These are phyloP conservation scores for Incurvaria masculella DNA, from an alignment of 2,888 invertebrate genomes.

Conservation along the genomic window DNA sequence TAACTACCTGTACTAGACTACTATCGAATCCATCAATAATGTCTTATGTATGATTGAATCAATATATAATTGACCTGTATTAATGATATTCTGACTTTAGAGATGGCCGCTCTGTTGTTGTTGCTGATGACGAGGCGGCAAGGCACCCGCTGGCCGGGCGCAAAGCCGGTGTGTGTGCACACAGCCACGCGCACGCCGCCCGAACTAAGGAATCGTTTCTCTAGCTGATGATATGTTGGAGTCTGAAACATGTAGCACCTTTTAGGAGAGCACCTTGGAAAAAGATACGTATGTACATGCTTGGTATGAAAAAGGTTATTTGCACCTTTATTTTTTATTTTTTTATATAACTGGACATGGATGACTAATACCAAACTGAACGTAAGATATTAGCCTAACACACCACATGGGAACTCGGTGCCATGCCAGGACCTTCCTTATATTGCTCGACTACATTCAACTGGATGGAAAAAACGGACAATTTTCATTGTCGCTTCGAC, in stretches of 20 bases:
- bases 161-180: slow-evolving; percentile 34
- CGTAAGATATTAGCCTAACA: too few species aligned
- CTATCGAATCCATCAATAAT: too few species aligned
- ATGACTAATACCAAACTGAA: too few species aligned
- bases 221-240: slow-evolving; percentile 26
- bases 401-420: too few species aligned
- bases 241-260: slow-evolving; percentile 23
- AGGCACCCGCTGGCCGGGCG: slow-evolving; percentile 31
- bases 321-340: too few species aligned
- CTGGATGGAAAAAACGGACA: too few species aligned
- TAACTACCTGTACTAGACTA: background rate
- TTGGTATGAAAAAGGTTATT: too few species aligned
- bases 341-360: too few species aligned
- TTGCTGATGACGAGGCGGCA: slow-evolving; percentile 33
- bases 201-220: slow-evolving; percentile 27
- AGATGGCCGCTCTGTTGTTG: slow-evolving; percentile 29
- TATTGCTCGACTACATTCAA: too few species aligned
- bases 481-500: too few species aligned
- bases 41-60: slow-evolving; percentile 2
- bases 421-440: too few species aligned
- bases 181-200: slow-evolving; percentile 26
- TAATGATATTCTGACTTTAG: slow-evolving; percentile 28
- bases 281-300: background rate
- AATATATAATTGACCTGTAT: slow-evolving; percentile 28
- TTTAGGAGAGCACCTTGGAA: background rate